phyloP scores from a whole-genome alignment of 2,113 vertebrate species.

The Cephalopholis sonnerati region DNA sequence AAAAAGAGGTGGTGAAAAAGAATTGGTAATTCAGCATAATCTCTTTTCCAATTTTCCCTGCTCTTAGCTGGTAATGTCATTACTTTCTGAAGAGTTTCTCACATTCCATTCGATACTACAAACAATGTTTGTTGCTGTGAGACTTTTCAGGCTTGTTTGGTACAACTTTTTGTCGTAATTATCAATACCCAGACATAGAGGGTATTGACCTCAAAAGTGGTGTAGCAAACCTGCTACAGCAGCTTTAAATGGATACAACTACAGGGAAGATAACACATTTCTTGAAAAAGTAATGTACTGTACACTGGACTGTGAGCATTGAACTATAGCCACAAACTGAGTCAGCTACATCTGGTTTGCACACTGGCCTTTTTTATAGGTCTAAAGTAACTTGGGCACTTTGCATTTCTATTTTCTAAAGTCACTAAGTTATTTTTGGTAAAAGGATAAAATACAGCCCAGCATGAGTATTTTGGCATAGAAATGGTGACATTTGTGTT shows the following conservation, averaged over 20 bases:
- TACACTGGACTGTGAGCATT: background rate
- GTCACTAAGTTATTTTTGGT: background rate
- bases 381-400: background rate
- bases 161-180: background rate
- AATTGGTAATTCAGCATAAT: background rate
- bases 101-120: conserved; percentile 2
- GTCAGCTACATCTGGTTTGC: background rate
- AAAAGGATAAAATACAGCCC: background rate
- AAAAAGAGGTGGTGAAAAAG: background rate
- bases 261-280: background rate
- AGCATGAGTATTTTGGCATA: background rate
- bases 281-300: background rate
- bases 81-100: background rate
- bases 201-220: background rate
- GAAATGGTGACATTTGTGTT: too few species aligned
- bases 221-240: background rate
- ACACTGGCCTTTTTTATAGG: background rate
- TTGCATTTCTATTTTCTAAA: background rate
- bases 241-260: background rate
- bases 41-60: background rate
- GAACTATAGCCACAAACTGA: background rate
- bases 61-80: conserved; percentile 2
- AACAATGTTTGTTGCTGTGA: background rate
- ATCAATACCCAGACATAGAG: background rate
- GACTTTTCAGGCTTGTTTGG: background rate